Base-by-base conservation (phyloP, 2,113 vertebrate species). In the Charina bottae region DNA sequence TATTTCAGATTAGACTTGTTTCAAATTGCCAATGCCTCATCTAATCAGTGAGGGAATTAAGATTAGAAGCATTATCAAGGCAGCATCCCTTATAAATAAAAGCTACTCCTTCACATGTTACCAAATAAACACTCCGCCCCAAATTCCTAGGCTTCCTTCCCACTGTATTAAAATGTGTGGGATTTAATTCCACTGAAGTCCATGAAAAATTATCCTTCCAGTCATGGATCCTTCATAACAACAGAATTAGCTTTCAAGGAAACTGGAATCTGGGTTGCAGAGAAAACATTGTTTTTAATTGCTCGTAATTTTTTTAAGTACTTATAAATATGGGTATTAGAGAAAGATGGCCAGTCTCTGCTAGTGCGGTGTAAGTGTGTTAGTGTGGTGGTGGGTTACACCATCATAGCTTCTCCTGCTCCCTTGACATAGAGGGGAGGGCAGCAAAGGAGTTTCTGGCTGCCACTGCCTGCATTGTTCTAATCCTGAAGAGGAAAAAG, bases 1-100 rank as follows among this genome's bases (percentile, higher is more conserved):
- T 72, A 91, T 91, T 87, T 91, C 90, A 89, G 91, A 89, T 85
- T 92, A 89, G 83, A 24, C 58, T 89, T 92, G 78, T 85, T 84
- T 53, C 78, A 85, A 92, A 64, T 56, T 56, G 91, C 83, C 12
- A 26, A 89, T 9, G 59, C 49, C 53, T 68, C 60, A 3, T 89
- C 49, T 92, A 46, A 68, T 54, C 49, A 58, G 42, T 42, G 59
- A 42, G 26, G 49, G 91, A 56, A 46, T 85, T 89, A 68, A 85
- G 17, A 17, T 19, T 56, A 68, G 53, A 46, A 56, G 33, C 53
- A 24, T 85, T 89, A 85, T 72, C 24, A 89, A 55, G 24, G 68
- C 60, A 68, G 13, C 9, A 28, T 42, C 28, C 17, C 42, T 64
- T 64, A 28, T 23, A 89, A 46, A 85, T 56, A 53, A 56, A 92